Evolutionary conservation across 2,797 vertebrate genomes (phyloP), one percentile per base, ranked within the genome.

Genomic region (Naso thynnoides): DNA sequence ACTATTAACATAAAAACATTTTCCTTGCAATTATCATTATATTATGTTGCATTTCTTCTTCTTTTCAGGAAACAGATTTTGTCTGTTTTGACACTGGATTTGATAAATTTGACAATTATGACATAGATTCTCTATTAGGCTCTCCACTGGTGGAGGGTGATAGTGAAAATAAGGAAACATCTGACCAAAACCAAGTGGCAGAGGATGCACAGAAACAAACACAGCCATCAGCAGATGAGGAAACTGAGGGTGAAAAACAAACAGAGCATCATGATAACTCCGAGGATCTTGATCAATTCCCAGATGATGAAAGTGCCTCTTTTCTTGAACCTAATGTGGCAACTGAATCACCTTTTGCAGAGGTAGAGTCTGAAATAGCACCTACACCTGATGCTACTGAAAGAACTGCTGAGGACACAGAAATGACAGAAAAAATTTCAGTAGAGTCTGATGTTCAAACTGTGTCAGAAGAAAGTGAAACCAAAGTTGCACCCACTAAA

Each of bases 51-150:
- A 49, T 79, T 1, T 44, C 11, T 73, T 59, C 9, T 73, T 59
- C 8, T 69, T 57, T 69, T 92, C 81, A 99, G 98, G 96, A 98
- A 92, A 99, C 97, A 27, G 98, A 99, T 90, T 99, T 99, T 85
- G 96, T 98, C 89, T 99, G 98, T 90, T 98, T 97, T 86, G 96
- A 96, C 76, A 96, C 92, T 0, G 96, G 96, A 89, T 93, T 70
- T 72, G 96, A 98, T 90, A 93, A 93, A 75, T 99, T 99, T 93
- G 90, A 96, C 70, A 96, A 85, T 80, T 99, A 98, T 36, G 92
- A 99, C 3, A 26, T 97, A 70, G 95, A 97, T 86, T 90, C 89
- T 19, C 92, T 99, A 74, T 88, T 99, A 75, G 78, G 69, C 42
- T 79, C 79, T 23, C 74, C 61, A 11, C 42, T 41, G 23, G 62